phyloP scores from a whole-genome alignment of 2,113 vertebrate genomes.

The Pluvianellus socialis region DNA sequence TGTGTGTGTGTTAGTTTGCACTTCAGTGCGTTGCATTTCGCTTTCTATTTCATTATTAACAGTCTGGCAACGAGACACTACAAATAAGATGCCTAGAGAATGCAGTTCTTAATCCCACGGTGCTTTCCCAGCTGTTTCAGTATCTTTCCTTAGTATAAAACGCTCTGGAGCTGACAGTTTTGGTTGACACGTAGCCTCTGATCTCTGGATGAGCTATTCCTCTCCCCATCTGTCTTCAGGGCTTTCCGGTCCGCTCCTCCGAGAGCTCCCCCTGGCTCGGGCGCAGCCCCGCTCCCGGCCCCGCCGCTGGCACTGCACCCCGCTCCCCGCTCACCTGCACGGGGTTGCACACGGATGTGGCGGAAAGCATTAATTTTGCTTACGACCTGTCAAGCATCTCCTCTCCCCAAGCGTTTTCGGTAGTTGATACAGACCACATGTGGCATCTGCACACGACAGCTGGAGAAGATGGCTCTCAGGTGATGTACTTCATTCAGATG shows the following conservation, averaged over 20 bases:
- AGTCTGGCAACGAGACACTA: not conserved
- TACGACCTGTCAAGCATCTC: too few relatives aligned
- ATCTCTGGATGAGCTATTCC: not conserved
- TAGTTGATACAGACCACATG: not conserved
- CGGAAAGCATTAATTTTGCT: not conserved
- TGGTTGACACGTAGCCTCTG: not conserved
- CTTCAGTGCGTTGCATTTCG: not conserved
- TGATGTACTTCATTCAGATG: not conserved
- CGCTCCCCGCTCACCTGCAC: not conserved
- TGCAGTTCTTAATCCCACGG: not conserved
- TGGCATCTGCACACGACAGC: not conserved
- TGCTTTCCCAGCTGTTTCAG: not conserved
- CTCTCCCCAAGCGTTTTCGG: not conserved
- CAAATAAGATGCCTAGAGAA: not conserved
- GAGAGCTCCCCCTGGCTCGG: not conserved
- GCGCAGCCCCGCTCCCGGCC: not conserved
- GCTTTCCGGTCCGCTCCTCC: not conserved
- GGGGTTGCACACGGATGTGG: rapidly evolving
- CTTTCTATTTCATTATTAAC: not conserved
- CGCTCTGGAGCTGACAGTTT: not conserved
- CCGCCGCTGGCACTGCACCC: rapidly evolving
- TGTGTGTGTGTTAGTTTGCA: not conserved
- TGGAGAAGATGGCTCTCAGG: not conserved
- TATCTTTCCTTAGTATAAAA: not conserved
- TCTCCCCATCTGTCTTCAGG: not conserved